These are phyloP conservation scores for Caenorhabditis sp. DNA, from an alignment of 2,888 invertebrate species.

Conservation along the genomic window DNA sequence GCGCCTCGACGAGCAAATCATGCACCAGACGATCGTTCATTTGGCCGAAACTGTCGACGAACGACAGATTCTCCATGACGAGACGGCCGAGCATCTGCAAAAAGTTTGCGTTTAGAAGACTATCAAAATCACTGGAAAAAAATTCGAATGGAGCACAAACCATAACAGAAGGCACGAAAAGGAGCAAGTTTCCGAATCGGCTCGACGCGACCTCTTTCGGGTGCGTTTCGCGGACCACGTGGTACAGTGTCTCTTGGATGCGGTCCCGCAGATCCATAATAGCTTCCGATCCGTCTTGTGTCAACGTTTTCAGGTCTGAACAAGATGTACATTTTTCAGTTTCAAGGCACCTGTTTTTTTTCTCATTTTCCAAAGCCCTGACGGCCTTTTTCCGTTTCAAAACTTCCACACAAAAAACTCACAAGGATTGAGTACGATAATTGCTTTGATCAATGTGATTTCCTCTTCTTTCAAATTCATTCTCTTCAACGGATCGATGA, in stretches of 20 bases:
- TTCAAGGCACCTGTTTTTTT: not conserved
- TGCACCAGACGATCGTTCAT: slow-evolving; percentile 72
- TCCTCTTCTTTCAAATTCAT: slow-evolving; percentile 78
- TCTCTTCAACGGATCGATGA: slow-evolving; percentile 73
- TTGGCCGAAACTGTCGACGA: slow-evolving; percentile 74
- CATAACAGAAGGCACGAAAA: slow-evolving; percentile 76
- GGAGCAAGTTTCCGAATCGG: slow-evolving; percentile 77
- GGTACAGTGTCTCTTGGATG: slow-evolving; percentile 76
- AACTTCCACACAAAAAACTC: slow-evolving; percentile 21
- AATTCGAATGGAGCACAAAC: too few species aligned
- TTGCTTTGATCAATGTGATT: slow-evolving; percentile 75
- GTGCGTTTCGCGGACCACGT: slow-evolving; percentile 77
- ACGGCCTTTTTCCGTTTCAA: not conserved
- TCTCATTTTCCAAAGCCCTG: not conserved
- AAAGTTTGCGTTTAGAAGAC: not conserved
- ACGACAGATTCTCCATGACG: slow-evolving; percentile 76
- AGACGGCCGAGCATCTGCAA: slow-evolving; percentile 73
- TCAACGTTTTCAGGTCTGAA: slow-evolving; percentile 72
- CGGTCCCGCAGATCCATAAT: slow-evolving; percentile 77
- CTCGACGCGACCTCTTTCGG: slow-evolving; percentile 78
- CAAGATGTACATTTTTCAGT: too few species aligned
- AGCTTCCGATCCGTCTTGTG: slow-evolving; percentile 74
- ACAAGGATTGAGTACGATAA: slow-evolving; percentile 77
- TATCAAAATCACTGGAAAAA: not conserved
- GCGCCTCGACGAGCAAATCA: slow-evolving; percentile 70